Evolutionary conservation across 2,113 vertebrate genomes (phyloP).

Genomic region (Caracal caracal): DNA sequence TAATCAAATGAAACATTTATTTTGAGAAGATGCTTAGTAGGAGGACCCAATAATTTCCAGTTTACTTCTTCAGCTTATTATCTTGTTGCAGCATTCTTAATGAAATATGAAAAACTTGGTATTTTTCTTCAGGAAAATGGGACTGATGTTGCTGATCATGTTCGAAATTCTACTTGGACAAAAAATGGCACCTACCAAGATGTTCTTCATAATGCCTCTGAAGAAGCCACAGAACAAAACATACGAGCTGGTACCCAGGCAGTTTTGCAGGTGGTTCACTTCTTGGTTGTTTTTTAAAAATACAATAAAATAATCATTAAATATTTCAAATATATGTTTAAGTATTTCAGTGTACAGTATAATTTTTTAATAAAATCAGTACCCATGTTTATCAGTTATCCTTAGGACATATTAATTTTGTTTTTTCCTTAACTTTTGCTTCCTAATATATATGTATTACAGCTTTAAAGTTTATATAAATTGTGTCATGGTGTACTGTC

Average conservation of each 20-base stretch:
- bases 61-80: constrained; percentile 4
- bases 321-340: constrained; percentile 13
- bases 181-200: constrained; percentile 89
- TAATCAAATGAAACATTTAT: constrained; percentile 9
- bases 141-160: constrained; percentile 81
- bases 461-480: background rate
- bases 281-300: background rate
- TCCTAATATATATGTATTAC: background rate
- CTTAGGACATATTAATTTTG: background rate
- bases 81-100: background rate
- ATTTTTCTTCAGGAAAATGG: constrained; percentile 87
- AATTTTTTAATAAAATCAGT: background rate
- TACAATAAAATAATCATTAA: constrained; percentile 15
- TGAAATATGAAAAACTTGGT: constrained; percentile 41
- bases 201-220: constrained; percentile 85
- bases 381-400: background rate
- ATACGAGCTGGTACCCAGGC: constrained; percentile 94
- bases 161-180: constrained; percentile 87
- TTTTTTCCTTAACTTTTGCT: background rate
- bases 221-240: constrained; percentile 92
- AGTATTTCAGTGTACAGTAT: background rate
- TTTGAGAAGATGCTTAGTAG: constrained; percentile 35
- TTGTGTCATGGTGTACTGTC: background rate
- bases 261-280: constrained; percentile 92
- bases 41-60: background rate